Conservation (phyloP, 2,888 invertebrate genomes). For the Meloe dianella region DNA sequence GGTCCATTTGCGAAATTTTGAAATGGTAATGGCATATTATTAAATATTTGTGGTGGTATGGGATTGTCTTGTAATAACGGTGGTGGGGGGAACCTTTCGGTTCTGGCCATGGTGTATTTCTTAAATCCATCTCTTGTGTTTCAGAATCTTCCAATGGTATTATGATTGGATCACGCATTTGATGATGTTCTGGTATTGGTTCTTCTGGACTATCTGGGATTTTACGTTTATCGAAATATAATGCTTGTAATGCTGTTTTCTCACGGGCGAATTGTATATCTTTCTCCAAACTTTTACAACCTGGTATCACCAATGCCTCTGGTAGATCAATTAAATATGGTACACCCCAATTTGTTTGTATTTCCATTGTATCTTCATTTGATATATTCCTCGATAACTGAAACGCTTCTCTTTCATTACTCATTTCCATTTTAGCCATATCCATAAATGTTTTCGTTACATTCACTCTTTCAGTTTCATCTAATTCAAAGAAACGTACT, state of each 20-base stretch:
- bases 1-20: slow-evolving; percentile 61
- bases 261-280: slow-evolving; percentile 87
- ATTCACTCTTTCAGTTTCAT: slow-evolving; percentile 95
- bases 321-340: slow-evolving; percentile 74
- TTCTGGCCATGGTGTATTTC: slow-evolving; percentile 82
- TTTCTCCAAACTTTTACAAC: slow-evolving; percentile 84
- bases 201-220: slow-evolving; percentile 88
- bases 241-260: slow-evolving; percentile 79
- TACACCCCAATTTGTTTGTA: slow-evolving; percentile 77
- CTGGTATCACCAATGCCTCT: slow-evolving; percentile 70
- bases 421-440: slow-evolving; percentile 89
- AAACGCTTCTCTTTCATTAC: slow-evolving; percentile 83
- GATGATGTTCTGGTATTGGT: slow-evolving; percentile 83
- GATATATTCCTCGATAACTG: slow-evolving; percentile 77
- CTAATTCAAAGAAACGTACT: slow-evolving; percentile 89
- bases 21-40: slow-evolving; percentile 59
- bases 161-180: slow-evolving; percentile 75
- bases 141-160: slow-evolving; percentile 92
- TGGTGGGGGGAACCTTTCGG: slow-evolving; percentile 72
- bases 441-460: slow-evolving; percentile 91
- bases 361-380: slow-evolving; percentile 82
- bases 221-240: slow-evolving; percentile 81
- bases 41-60: slow-evolving; percentile 61
- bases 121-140: slow-evolving; percentile 81
- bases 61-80: slow-evolving; percentile 42